Percentiles rank a stretch among this genome's conserved stretches.
Evolutionary conservation across 2,797 vertebrate genomes (phyloP).

Genomic region (Falco biarmicus): DNA sequence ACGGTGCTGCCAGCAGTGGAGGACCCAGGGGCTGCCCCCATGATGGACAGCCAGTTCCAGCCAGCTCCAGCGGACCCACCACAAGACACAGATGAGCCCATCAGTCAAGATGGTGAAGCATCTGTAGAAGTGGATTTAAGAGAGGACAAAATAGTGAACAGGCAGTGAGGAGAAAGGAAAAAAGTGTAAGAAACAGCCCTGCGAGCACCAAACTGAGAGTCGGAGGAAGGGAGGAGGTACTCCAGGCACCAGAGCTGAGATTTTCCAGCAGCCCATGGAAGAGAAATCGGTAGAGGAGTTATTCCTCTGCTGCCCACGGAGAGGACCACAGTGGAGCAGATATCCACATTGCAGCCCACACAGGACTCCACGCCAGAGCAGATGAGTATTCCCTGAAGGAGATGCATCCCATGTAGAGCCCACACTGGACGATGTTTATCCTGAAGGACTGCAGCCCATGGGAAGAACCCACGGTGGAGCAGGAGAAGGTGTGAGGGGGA

Average conservation of each 20-base stretch:
- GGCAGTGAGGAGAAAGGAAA: neutral
- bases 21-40: neutral
- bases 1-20: neutral
- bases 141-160: neutral
- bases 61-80: too few relatives aligned
- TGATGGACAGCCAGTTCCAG: neutral
- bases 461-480: neutral
- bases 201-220: neutral
- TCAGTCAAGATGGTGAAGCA: too few relatives aligned
- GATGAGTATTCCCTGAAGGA: neutral
- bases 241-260: neutral
- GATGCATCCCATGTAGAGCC: neutral
- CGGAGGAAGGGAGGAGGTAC: fast-evolving
- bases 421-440: neutral
- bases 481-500: neutral
- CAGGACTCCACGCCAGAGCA: neutral
- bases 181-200: neutral
- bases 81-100: neutral
- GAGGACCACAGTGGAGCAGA: fast-evolving
- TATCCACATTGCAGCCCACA: fast-evolving
- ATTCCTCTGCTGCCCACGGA: neutral
- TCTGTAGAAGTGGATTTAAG: neutral
- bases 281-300: fast-evolving
- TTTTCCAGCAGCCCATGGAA: neutral
- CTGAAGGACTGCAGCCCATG: neutral